These are phyloP conservation scores for Zygothrica quintamaculata DNA, from an alignment of 2,888 invertebrate genomes.

Conservation along the genomic window DNA sequence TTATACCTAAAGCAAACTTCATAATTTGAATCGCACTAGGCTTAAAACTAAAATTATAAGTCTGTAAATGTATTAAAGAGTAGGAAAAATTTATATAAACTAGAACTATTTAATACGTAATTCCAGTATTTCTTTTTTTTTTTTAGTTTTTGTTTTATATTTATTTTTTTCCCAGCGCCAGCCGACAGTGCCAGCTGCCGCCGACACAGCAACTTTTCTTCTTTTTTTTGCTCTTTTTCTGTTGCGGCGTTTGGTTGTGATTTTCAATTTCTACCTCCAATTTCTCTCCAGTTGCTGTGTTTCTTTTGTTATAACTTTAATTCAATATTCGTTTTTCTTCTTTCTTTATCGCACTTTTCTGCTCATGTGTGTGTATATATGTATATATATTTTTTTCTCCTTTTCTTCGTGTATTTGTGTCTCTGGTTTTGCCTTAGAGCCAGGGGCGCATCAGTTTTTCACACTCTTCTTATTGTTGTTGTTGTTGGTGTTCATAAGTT, in stretches of 20 bases:
- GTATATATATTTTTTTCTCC: neutral
- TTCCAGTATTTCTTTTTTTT: constrained; percentile 33
- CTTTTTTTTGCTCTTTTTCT: neutral
- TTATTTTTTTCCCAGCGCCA: constrained; percentile 34
- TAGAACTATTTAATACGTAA: constrained; percentile 52
- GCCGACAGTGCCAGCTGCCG: constrained; percentile 56
- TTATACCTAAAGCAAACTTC: constrained; percentile 66
- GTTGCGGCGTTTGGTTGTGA: constrained; percentile 17
- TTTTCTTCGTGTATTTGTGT: constrained; percentile 15
- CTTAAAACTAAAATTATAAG: constrained; percentile 69
- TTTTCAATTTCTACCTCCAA: constrained; percentile 37
- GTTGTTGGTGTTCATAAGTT: constrained; percentile 85
- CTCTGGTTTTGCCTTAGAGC: constrained; percentile 15
- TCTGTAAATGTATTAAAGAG: constrained; percentile 66
- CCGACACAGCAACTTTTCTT: constrained; percentile 27
- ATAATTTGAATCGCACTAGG: constrained; percentile 66
- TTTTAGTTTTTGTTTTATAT: constrained; percentile 10
- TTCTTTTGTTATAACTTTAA: constrained; percentile 16
- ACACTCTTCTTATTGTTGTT: constrained; percentile 90
- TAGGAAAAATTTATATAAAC: constrained; percentile 55
- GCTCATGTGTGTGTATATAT: constrained; percentile 14
- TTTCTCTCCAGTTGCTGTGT: constrained; percentile 6
- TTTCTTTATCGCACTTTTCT: constrained; percentile 26
- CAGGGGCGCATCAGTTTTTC: constrained; percentile 73
- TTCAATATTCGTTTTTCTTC: constrained; percentile 20